phyloP scores from a whole-genome alignment of 1,140 invertebrate genomes.

The Drosophila nigrodunni region DNA sequence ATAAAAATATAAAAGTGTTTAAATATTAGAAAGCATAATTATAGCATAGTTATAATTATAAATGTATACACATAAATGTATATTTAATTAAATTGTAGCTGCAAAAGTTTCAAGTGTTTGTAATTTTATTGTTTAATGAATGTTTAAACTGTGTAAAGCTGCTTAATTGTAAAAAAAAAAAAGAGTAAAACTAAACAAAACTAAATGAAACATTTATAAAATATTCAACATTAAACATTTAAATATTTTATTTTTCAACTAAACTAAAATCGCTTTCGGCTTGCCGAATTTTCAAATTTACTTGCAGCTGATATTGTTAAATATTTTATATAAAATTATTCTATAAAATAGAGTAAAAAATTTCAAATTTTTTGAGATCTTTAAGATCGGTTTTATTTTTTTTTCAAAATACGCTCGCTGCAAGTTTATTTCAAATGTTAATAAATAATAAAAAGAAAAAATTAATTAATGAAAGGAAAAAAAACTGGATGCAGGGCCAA shows the following conservation, averaged over 20 bases:
- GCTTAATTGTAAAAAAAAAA: conserved; percentile 45
- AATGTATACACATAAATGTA: conserved; percentile 33
- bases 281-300: conserved; percentile 8
- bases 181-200: conserved; percentile 8
- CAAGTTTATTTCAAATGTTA: conserved; percentile 15
- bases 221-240: background rate
- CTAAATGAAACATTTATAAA: conserved; percentile 25
- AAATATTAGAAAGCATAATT: conserved; percentile 47
- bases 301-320: conserved; percentile 14
- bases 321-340: background rate
- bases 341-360: background rate
- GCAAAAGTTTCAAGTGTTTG: conserved; percentile 65
- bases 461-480: conserved; percentile 14
- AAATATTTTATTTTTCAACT: conserved; percentile 32
- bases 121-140: conserved; percentile 72
- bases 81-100: conserved; percentile 67
- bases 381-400: background rate
- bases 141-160: conserved; percentile 52
- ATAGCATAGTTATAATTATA: conserved; percentile 33
- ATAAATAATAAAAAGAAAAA: conserved; percentile 13
- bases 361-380: background rate
- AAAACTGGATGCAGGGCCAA: conserved; percentile 50
- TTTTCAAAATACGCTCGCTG: background rate
- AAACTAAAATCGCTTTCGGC: background rate
- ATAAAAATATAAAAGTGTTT: conserved; percentile 47